Percentiles rank a stretch among this genome's conserved stretches.
Evolutionary conservation across 2,888 invertebrate species (phyloP).

Genomic region (Thymelicus lineola): DNA sequence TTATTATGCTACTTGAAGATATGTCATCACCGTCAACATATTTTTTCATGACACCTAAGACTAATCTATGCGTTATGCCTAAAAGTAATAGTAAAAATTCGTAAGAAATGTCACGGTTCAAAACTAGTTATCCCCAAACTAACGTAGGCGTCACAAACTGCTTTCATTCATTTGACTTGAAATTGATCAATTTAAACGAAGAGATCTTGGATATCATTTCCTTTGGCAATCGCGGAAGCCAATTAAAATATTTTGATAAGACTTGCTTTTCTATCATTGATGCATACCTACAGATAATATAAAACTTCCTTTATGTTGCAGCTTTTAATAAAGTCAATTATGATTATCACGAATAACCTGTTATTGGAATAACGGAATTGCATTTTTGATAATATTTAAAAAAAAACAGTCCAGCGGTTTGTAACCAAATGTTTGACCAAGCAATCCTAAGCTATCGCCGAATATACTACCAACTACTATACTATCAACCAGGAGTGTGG

Average conservation of each 20-base stretch:
- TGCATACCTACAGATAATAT: too few relatives aligned
- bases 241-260: constrained; percentile 28
- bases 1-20: too few relatives aligned
- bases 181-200: constrained; percentile 28
- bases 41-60: too few relatives aligned
- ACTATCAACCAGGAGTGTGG: too few relatives aligned
- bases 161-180: constrained; percentile 17
- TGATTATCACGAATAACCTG: neutral
- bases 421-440: too few relatives aligned
- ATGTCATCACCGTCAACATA: too few relatives aligned
- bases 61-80: too few relatives aligned
- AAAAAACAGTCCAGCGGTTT: too few relatives aligned
- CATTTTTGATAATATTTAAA: too few relatives aligned
- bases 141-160: constrained; percentile 10
- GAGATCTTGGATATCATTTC: constrained; percentile 17
- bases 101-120: neutral
- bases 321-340: neutral
- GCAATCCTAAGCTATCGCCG: too few relatives aligned
- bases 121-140: constrained; percentile 1
- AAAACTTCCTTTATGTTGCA: neutral
- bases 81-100: neutral
- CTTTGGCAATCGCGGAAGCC: constrained; percentile 10
- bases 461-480: too few relatives aligned
- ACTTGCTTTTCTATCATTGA: neutral
- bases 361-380: neutral